A percentile compares a stretch with the other conserved stretches of the same genome.
Conservation (phyloP, 1,140 invertebrate species). For the Dolichoris vasculosae region DNA sequence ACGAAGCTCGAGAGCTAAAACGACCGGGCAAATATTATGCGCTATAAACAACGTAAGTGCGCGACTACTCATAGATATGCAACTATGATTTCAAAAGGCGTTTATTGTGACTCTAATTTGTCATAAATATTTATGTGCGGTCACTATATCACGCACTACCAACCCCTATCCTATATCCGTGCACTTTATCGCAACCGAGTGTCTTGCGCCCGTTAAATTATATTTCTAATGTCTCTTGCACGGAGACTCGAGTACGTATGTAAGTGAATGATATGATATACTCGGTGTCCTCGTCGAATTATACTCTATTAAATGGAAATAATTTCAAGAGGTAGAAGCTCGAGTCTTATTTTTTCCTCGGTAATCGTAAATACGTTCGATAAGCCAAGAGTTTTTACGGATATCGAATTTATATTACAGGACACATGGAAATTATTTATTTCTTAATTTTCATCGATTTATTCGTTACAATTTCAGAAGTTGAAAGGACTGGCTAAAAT, state of each 20-base stretch:
- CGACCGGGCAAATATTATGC: background rate
- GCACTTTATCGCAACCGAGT: conserved; percentile 8
- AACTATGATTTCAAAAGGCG: conserved; percentile 42
- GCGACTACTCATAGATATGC: conserved; percentile 40
- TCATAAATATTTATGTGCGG: conserved; percentile 51
- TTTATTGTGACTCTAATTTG: conserved; percentile 49
- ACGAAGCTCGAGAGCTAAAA: background rate
- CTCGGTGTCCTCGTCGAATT: background rate
- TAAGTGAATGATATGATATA: background rate
- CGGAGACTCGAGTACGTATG: background rate
- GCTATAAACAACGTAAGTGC: conserved; percentile 3
- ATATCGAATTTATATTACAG: too few species aligned
- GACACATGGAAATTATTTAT: too few species aligned
- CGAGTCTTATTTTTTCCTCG: background rate
- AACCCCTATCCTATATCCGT: background rate
- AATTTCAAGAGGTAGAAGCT: background rate
- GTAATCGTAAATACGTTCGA: too few species aligned
- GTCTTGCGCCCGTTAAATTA: conserved; percentile 22
- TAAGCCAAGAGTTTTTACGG: too few species aligned
- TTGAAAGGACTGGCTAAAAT: too few species aligned
- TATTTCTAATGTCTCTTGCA: background rate
- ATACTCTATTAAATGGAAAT: background rate
- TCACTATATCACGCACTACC: conserved; percentile 31
- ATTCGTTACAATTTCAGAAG: too few species aligned
- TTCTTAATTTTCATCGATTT: too few species aligned